A percentile compares a stretch with the other conserved stretches of the same genome.
These are phyloP conservation scores for Enteromius anoplus DNA, from an alignment of 2,797 vertebrate genomes.

Conservation along the genomic window DNA sequence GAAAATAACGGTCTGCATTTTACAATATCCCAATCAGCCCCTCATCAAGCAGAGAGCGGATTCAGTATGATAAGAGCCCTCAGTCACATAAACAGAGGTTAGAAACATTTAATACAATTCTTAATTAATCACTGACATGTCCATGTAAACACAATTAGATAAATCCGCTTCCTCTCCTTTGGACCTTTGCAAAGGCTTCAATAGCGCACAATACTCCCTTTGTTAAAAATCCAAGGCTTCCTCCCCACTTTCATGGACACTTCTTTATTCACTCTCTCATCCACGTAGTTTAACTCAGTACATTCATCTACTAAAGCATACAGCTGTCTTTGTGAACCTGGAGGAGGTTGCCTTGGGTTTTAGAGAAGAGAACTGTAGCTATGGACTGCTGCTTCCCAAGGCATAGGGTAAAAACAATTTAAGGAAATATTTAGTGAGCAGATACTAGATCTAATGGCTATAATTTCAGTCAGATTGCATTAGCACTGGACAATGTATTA, in stretches of 20 bases:
- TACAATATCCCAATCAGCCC: background rate
- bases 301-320: background rate
- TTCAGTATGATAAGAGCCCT: background rate
- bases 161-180: background rate
- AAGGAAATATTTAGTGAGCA: constrained; percentile 11
- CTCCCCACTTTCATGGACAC: background rate
- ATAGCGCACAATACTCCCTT: background rate
- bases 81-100: background rate
- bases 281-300: background rate
- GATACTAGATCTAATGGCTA: constrained; percentile 16
- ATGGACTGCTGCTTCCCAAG: background rate
- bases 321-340: background rate
- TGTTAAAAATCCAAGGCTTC: background rate
- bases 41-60: background rate
- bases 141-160: background rate
- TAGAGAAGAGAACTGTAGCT: background rate
- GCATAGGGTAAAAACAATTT: constrained; percentile 9
- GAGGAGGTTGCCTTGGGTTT: constrained; percentile 12
- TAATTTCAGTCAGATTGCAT: constrained; percentile 9
- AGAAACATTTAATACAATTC: background rate
- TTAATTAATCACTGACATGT: background rate
- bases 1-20: background rate
- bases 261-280: background rate
- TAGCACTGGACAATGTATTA: constrained; percentile 17
- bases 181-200: background rate